Conservation (phyloP, 2,888 invertebrate species). For the Apamea anceps region DNA sequence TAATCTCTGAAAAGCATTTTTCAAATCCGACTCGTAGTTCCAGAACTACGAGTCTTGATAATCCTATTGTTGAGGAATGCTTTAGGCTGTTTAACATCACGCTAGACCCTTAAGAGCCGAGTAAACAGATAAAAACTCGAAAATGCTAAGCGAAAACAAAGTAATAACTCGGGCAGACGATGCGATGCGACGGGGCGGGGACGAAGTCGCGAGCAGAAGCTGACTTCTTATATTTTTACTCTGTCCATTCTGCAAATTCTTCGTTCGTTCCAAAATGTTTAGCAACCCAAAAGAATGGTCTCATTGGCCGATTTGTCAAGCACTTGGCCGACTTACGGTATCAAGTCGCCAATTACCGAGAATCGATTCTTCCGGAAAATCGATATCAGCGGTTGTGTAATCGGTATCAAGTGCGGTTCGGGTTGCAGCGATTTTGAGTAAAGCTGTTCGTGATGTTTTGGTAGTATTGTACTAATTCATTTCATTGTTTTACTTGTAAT, state of each 20-base stretch:
- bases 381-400: conserved; percentile 79
- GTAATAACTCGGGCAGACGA: too few species aligned
- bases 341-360: conserved; percentile 77
- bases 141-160: too few species aligned
- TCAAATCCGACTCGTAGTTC: too few species aligned
- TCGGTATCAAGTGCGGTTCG: conserved; percentile 55
- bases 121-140: too few species aligned
- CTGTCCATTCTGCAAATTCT: conserved; percentile 11
- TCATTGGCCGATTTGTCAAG: conserved; percentile 80
- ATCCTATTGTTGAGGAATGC: too few species aligned
- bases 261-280: conserved; percentile 32
- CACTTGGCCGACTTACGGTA: conserved; percentile 82
- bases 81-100: too few species aligned
- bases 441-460: conserved; percentile 36
- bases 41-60: too few species aligned
- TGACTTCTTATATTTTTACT: not conserved
- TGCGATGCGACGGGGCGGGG: too few species aligned
- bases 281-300: conserved; percentile 68
- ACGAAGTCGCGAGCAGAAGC: too few species aligned
- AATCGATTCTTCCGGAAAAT: conserved; percentile 85
- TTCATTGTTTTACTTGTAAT: conserved; percentile 3
- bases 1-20: too few species aligned
- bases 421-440: conserved; percentile 33
- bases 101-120: too few species aligned
- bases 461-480: not conserved